Base-by-base conservation (phyloP, 2,113 vertebrate genomes). In the Gopherus evgoodei region DNA sequence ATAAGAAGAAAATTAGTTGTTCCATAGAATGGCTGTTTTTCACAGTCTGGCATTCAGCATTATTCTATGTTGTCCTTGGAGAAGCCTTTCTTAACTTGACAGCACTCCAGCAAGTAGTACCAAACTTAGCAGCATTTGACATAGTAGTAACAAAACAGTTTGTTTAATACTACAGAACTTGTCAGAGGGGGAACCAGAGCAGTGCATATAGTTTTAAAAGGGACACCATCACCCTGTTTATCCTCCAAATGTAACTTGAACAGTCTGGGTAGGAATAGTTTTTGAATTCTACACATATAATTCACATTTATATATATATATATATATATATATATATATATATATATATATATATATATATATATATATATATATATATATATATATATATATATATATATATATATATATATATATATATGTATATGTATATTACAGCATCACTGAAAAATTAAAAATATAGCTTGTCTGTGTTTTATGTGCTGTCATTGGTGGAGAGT, bases 371-470 rank as follows among this genome's bases (percentile, higher is more conserved):
- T n/a, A n/a, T n/a, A n/a, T n/a, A n/a, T n/a, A n/a, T 42, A 42
- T 42, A 42, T 42, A 42, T 42, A 42, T 42, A 42, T 42, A 42
- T 42, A 42, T 42, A 42, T 42, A 42, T 42, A 42, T 42, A 42
- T 42, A 42, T 42, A 42, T 42, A 42, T 42, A 42, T 42, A 42
- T 42, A 42, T 42, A 42, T 42, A 42, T 42, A 42, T 96, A 81
- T 86, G 96, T 96, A 44, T 44, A 44, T 44, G 44, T 44, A 44
- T 44, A 93, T 11, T 17, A 95, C 96, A 96, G 95, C 95, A 96
- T 97, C 94, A 95, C 96, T 93, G 81, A 94, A 88, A 93, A 96
- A 96, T 96, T 96, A 96, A 97, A 97, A 95, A 97, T 95, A 96
- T 96, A 96, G 92, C 78, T 83, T 95, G 90, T 88, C 83, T 1